Conservation (phyloP, 2,113 vertebrate species). For the Ondatra zibethicus region DNA sequence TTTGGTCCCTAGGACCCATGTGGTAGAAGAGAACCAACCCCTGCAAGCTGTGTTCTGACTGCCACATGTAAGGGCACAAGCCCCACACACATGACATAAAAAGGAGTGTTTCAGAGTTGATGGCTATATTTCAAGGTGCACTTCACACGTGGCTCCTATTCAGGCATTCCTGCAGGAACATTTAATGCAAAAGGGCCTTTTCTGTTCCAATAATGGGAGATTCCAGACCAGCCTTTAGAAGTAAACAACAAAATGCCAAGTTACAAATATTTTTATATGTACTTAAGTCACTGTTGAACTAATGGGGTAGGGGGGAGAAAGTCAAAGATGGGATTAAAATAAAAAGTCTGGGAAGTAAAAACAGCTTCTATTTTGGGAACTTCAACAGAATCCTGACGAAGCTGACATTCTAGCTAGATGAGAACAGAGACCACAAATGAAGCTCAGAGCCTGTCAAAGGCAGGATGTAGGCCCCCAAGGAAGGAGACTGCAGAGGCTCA, state of each 20-base stretch:
- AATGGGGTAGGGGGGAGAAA: background rate
- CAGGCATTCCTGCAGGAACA: background rate
- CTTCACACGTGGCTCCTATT: background rate
- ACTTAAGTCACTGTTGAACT: background rate
- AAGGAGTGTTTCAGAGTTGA: background rate
- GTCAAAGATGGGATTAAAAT: background rate
- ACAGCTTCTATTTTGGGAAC: slow-evolving; percentile 25
- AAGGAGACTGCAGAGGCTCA: background rate
- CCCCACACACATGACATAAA: background rate
- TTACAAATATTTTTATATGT: background rate
- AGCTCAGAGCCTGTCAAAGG: background rate
- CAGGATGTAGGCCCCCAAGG: fast-evolving
- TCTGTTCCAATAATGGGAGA: background rate
- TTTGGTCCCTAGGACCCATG: background rate
- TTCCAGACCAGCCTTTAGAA: background rate
- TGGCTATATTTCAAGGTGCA: background rate
- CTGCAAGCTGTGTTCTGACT: background rate
- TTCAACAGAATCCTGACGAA: background rate
- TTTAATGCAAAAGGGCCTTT: background rate
- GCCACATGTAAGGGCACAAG: background rate
- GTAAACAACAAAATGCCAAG: background rate
- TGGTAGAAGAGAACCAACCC: background rate
- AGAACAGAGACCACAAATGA: background rate
- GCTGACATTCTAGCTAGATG: background rate
- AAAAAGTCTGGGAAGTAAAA: slow-evolving; percentile 34